phyloP scores from a whole-genome alignment of 2,113 vertebrate genomes.

The Agelaius phoeniceus region DNA sequence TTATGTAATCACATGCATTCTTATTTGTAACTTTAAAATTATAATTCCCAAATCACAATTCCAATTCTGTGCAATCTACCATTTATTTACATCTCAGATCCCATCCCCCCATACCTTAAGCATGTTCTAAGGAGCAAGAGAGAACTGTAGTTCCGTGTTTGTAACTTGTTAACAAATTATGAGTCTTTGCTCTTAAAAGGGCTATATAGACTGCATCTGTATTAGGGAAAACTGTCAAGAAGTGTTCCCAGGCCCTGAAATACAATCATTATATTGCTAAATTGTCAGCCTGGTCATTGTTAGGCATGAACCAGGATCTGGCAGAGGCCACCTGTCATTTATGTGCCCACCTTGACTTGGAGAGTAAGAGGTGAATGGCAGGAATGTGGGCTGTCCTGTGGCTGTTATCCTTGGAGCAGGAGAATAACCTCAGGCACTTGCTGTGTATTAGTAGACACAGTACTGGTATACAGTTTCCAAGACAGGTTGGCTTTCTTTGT shows the following conservation, averaged over 20 bases:
- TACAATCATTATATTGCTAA: not conserved
- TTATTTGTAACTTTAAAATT: not conserved
- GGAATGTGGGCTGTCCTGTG: not conserved
- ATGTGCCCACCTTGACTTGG: not conserved
- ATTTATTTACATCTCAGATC: not conserved
- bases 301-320: not conserved
- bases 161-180: not conserved
- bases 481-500: not conserved
- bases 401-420: not conserved
- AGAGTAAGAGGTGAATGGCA: not conserved
- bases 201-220: not conserved
- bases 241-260: not conserved
- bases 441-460: not conserved
- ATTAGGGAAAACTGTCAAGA: not conserved
- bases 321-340: not conserved
- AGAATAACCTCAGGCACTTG: not conserved
- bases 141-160: not conserved
- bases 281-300: not conserved
- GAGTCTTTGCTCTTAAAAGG: not conserved
- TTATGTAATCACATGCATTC: not conserved
- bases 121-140: not conserved
- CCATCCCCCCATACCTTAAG: not conserved
- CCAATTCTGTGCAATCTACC: not conserved
- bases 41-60: not conserved
- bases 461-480: not conserved